These are phyloP conservation scores for Galemys pyrenaicus DNA, from an alignment of 2,113 vertebrate species.

Conservation along the genomic window DNA sequence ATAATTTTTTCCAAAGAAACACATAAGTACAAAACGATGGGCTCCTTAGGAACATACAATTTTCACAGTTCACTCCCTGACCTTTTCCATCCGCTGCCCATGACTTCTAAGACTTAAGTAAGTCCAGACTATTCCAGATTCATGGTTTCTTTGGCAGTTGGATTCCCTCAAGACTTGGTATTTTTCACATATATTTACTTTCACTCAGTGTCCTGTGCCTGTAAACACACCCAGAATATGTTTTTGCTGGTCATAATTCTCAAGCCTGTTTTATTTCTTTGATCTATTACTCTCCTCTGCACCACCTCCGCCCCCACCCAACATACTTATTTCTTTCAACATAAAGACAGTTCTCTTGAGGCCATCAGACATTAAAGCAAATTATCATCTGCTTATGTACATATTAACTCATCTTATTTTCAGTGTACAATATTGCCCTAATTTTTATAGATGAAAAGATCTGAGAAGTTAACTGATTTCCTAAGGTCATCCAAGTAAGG, in stretches of 20 bases:
- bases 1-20: neutral
- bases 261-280: neutral
- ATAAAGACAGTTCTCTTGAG: neutral
- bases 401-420: neutral
- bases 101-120: neutral
- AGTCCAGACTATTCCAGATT: neutral
- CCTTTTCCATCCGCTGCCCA: neutral
- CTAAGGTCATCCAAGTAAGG: neutral
- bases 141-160: neutral
- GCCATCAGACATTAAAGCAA: neutral
- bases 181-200: neutral
- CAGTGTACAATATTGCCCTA: neutral
- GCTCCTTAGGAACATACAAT: neutral
- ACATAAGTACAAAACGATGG: neutral
- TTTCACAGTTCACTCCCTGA: neutral
- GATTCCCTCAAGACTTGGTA: neutral
- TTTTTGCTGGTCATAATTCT: neutral
- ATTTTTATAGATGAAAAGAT: slow-evolving; percentile 5
- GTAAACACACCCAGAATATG: neutral
- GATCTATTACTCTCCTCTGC: neutral
- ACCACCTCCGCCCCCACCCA: neutral
- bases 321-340: neutral
- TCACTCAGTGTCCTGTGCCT: neutral
- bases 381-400: neutral
- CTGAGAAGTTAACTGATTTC: neutral